Conservation (phyloP, 2,113 vertebrate species). For the Edolisoma coerulescens region DNA sequence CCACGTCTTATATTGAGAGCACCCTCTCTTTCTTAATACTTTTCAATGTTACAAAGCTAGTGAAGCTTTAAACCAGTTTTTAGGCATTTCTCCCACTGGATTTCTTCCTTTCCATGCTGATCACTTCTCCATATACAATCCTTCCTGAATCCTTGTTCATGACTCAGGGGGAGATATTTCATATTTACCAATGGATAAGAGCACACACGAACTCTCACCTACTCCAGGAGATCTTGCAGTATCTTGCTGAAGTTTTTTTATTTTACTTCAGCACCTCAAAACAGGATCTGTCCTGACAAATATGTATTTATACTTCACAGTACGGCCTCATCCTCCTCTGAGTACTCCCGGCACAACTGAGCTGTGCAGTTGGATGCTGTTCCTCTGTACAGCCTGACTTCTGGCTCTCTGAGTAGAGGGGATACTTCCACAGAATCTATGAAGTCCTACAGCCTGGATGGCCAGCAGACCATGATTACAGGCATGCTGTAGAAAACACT, state of each 20-base stretch:
- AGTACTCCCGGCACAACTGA: background rate
- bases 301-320: background rate
- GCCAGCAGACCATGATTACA: background rate
- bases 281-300: background rate
- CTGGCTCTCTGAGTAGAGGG: background rate
- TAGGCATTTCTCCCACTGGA: background rate
- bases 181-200: background rate
- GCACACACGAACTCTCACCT: rapidly evolving
- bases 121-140: background rate
- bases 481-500: background rate
- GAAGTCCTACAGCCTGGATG: background rate
- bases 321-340: background rate
- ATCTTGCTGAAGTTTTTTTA: background rate
- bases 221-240: background rate
- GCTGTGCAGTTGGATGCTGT: background rate
- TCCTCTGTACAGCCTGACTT: background rate
- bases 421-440: background rate
- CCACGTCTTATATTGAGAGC: background rate
- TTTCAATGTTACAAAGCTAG: background rate
- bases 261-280: background rate
- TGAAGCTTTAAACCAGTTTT: background rate
- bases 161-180: background rate
- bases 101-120: background rate
- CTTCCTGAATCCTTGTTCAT: background rate
- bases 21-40: background rate